Evolutionary conservation across 1,140 invertebrate genomes (phyloP), one percentile per base, ranked within the genome.

Genomic region (Medauroidea extradentata): DNA sequence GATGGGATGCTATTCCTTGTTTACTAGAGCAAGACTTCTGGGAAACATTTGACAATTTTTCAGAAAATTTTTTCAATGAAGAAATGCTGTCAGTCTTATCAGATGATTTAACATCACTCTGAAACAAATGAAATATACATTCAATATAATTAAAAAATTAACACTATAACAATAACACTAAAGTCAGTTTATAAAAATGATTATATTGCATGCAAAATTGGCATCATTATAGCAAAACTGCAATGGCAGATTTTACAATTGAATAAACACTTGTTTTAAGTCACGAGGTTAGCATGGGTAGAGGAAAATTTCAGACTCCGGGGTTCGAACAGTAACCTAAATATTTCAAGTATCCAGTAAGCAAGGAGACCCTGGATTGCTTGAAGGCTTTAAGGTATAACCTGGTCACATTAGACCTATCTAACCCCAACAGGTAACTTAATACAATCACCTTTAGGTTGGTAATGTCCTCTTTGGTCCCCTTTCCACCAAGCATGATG

Each of bases 1-100:
- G 66, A 29, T 66, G 44, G 41, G 55, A 25, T 24, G 50, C 34
- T 34, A 34, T 11, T 34, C 29, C 29, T 48, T n/a, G 58, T 25
- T 53, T 53, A 60, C 23, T 43, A 41, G 58, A 53, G 11, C 5
- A 34, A 44, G 50, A 55, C 27, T 48, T 67, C 61, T n/a, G 50
- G 59, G 18, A 73, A 42, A 72, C 69, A 67, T 67, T 38, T 54
- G 74, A 69, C 65, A 76, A 71, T 71, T 74, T 73, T 50, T 75
- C 65, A 51, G 74, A 73, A 34, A 79, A 68, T 66, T 76, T 75
- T 43, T 78, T 76, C 23, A 78, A 73, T 29, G 62, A 42, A 5
- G 62, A 46, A 39, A 53, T 57, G 16, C 19, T 55, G 16, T 64
- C 48, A 57, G 54, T 51, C 52, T 68, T 70, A 21, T 58, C 18